A percentile compares a stretch with the other conserved stretches of the same genome.
phyloP scores from a whole-genome alignment of 2,888 invertebrate species.

The Stenolophus ochropezus region DNA sequence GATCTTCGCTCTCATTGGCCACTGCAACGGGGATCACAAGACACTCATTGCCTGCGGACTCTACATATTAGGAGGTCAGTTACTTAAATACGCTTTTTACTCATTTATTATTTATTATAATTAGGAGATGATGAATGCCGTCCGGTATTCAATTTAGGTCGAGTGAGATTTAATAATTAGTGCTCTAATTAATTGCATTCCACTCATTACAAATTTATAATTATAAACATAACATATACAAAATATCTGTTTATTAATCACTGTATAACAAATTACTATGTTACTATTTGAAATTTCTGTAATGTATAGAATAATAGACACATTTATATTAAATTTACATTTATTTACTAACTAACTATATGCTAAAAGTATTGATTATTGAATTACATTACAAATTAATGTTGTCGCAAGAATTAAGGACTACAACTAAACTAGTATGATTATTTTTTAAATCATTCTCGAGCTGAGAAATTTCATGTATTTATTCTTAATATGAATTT shows the following conservation, averaged over 20 bases:
- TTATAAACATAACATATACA: not conserved
- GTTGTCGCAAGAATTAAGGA: no score
- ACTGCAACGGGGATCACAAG: slow-evolving; percentile 78
- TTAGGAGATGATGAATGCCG: not conserved
- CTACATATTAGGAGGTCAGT: slow-evolving; percentile 78
- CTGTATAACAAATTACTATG: not conserved
- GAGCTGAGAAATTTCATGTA: no score
- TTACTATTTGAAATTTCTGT: not conserved
- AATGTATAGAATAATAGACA: not conserved
- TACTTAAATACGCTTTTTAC: not conserved
- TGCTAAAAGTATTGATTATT: no score
- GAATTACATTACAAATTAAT: no score
- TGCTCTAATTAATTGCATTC: not conserved
- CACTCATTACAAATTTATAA: slow-evolving; percentile 18
- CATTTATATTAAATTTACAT: not conserved
- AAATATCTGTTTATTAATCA: slow-evolving; percentile 8
- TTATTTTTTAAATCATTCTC: no score
- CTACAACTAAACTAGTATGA: no score
- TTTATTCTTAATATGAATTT: no score
- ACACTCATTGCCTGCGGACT: slow-evolving; percentile 78
- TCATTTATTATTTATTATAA: not conserved
- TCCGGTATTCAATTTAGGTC: not conserved
- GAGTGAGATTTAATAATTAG: not conserved
- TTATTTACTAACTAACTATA: not conserved
- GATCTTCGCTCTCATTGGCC: slow-evolving; percentile 77